Percentiles rank a stretch among this genome's conserved stretches.
Conservation (phyloP, 2,113 vertebrate species). For the Pseudorhombus dupliciocellatus region DNA sequence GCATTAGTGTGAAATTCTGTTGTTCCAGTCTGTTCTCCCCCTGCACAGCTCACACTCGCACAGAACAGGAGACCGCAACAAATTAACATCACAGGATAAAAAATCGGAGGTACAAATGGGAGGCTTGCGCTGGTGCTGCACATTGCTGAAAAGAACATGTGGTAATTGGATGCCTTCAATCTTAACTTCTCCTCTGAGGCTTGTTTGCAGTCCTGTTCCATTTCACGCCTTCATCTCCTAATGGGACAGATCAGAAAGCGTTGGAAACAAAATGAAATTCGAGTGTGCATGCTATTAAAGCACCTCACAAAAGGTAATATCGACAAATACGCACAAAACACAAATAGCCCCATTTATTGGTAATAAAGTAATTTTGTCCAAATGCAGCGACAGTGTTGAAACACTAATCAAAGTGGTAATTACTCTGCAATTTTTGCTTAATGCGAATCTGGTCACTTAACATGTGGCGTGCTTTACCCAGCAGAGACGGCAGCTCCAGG, state of each 20-base stretch:
- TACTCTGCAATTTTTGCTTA: conserved; percentile 37
- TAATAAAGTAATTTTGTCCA: conserved; percentile 55
- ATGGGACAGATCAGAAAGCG: conserved; percentile 56
- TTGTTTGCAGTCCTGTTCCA: conserved; percentile 57
- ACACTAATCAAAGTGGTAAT: conserved; percentile 62
- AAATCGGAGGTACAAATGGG: conserved; percentile 39
- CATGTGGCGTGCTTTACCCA: conserved; percentile 54
- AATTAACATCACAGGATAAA: conserved; percentile 47
- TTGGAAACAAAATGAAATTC: conserved; percentile 57
- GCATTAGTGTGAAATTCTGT: conserved; percentile 71
- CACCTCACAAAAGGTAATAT: conserved; percentile 30
- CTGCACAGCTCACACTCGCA: conserved; percentile 40
- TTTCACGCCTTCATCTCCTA: conserved; percentile 65
- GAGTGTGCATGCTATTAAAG: conserved; percentile 48
- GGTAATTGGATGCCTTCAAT: conserved; percentile 71
- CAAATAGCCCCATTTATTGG: conserved; percentile 59
- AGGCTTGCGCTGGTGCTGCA: conserved; percentile 28
- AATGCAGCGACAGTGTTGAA: conserved; percentile 39
- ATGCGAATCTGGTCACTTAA: conserved; percentile 61
- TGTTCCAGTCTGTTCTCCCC: conserved; percentile 57
- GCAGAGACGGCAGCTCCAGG: conserved; percentile 45
- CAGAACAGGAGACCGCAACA: conserved; percentile 42
- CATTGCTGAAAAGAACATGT: conserved; percentile 50
- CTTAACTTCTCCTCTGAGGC: conserved; percentile 65
- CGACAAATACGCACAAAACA: conserved; percentile 41